These are phyloP conservation scores for Calephelis perditalis DNA, from an alignment of 2,888 invertebrate genomes.

Conservation along the genomic window DNA sequence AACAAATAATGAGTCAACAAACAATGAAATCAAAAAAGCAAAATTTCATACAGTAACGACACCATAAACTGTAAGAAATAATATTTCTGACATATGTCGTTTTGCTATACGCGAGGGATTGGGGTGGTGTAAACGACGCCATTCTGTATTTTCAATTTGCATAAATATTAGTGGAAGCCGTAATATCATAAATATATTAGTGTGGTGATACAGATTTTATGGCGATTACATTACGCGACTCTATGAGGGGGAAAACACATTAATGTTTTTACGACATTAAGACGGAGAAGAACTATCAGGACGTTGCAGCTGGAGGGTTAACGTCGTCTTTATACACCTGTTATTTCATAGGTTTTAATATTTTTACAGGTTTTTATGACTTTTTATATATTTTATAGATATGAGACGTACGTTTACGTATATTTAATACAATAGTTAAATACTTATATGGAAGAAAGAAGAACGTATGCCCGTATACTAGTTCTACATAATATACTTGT, in stretches of 20 bases:
- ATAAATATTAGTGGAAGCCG: conserved; percentile 74
- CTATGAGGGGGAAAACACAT: conserved; percentile 45
- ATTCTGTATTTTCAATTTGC: conserved; percentile 76
- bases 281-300: conserved; percentile 8
- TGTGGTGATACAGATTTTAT: conserved; percentile 75
- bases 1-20: too few species aligned
- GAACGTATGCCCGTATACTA: too few species aligned
- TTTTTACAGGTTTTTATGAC: too few species aligned
- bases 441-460: too few species aligned
- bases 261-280: conserved; percentile 30
- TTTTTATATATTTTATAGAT: too few species aligned
- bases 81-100: conserved; percentile 55
- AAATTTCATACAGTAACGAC: conserved; percentile 25
- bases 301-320: not conserved
- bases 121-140: conserved; percentile 67
- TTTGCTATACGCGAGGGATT: conserved; percentile 50
- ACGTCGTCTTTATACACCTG: not conserved
- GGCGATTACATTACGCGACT: conserved; percentile 67
- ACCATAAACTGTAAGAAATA: conserved; percentile 29
- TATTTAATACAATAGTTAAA: too few species aligned
- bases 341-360: too few species aligned
- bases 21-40: conserved; percentile 11
- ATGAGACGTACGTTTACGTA: too few species aligned
- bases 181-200: conserved; percentile 77
- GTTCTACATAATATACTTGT: too few species aligned